phyloP scores from a whole-genome alignment of 2,113 vertebrate species.

The Corythoichthys intestinalis region DNA sequence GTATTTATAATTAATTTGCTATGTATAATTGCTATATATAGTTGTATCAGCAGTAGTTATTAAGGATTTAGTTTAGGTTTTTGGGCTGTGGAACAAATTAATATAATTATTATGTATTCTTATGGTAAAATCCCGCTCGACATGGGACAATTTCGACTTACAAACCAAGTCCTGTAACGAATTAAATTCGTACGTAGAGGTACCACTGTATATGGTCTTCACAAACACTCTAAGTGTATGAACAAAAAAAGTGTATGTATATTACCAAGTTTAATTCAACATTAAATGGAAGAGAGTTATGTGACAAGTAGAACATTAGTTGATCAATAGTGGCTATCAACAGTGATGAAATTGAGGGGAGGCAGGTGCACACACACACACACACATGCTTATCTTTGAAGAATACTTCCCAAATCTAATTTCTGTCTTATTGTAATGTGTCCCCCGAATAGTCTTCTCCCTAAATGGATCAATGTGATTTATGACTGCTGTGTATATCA shows the following conservation, averaged over 20 bases:
- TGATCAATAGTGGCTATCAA: neutral
- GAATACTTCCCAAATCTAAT: neutral
- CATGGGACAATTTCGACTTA: no score
- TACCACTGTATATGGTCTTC: no score
- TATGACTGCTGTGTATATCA: neutral
- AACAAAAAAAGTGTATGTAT: neutral
- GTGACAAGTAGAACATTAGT: neutral
- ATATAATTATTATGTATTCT: no score
- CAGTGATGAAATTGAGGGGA: neutral
- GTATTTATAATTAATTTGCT: no score
- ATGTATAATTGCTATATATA: no score
- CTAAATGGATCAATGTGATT: conserved; percentile 1
- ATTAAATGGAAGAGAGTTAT: neutral
- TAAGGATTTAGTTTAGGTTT: no score
- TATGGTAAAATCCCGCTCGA: no score
- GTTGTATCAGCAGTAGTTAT: no score
- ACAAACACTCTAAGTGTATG: neutral
- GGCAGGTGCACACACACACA: neutral
- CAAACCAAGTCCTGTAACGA: no score
- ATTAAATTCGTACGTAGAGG: no score
- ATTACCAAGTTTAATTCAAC: neutral
- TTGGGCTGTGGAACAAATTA: no score
- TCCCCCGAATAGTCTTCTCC: neutral
- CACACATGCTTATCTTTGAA: neutral
- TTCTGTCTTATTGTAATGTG: neutral